Conservation (phyloP, 2,113 vertebrate genomes). For the Rhagologus leucostigma region DNA sequence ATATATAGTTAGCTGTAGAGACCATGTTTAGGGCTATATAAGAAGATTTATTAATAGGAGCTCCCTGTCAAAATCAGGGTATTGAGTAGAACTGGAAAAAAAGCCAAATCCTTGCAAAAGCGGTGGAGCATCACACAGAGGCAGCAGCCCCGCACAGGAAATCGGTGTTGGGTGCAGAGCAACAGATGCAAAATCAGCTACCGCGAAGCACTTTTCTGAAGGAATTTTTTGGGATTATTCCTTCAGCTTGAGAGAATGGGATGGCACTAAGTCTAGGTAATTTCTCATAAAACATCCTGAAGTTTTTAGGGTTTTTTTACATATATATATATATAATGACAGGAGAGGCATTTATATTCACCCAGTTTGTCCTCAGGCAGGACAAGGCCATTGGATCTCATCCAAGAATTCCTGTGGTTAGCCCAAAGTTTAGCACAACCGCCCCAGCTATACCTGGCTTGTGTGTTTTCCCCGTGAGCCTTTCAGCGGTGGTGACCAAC, state of each 20-base stretch:
- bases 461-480: background rate
- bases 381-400: background rate
- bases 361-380: background rate
- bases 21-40: background rate
- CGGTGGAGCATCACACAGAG: background rate
- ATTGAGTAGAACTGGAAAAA: background rate
- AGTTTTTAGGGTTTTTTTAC: fast-evolving
- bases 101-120: constrained; percentile 4
- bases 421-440: background rate
- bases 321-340: too few relatives aligned
- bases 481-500: background rate
- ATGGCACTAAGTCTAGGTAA: background rate
- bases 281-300: background rate
- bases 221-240: background rate
- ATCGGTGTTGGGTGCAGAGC: background rate
- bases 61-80: background rate
- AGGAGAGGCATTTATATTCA: background rate
- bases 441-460: background rate
- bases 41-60: constrained; percentile 45
- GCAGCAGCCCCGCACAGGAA: background rate
- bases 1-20: constrained; percentile 15
- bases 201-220: background rate
- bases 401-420: background rate
- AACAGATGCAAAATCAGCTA: background rate
- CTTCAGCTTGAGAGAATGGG: background rate